Percentiles rank a stretch among this genome's conserved stretches.
Conservation (phyloP, 2,888 invertebrate genomes). For the Petrolisthes cinctipes region DNA sequence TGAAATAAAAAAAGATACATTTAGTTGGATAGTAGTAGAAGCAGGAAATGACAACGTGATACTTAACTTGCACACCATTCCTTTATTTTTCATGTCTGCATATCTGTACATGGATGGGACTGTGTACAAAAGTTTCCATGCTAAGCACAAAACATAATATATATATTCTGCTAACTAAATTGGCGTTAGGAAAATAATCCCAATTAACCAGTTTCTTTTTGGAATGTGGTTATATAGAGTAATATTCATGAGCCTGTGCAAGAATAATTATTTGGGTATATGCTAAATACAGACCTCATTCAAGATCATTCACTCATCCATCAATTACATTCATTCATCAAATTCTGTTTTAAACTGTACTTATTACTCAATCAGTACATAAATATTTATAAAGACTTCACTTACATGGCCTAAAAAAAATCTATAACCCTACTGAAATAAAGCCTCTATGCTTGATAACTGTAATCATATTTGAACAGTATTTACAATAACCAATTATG, state of each 20-base stretch:
- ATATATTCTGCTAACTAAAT: slow-evolving; percentile 49
- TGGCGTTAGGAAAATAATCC: slow-evolving; percentile 41
- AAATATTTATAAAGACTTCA: slow-evolving; percentile 57
- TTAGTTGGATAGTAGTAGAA: slow-evolving; percentile 2
- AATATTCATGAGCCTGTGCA: slow-evolving; percentile 54
- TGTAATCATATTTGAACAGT: slow-evolving; percentile 49
- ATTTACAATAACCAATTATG: slow-evolving; percentile 56
- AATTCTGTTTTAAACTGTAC: slow-evolving; percentile 27
- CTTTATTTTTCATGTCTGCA: slow-evolving; percentile 57
- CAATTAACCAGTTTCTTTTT: slow-evolving; percentile 49
- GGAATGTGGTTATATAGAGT: slow-evolving; percentile 61
- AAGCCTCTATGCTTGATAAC: slow-evolving; percentile 47
- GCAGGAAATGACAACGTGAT: slow-evolving; percentile 49
- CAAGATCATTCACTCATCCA: slow-evolving; percentile 46
- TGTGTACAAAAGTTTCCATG: slow-evolving; percentile 59
- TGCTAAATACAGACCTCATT: slow-evolving; percentile 30
- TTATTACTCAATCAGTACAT: slow-evolving; percentile 14
- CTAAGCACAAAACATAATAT: slow-evolving; percentile 48
- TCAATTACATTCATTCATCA: slow-evolving; percentile 32
- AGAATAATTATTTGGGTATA: slow-evolving; percentile 52
- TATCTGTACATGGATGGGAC: slow-evolving; percentile 62
- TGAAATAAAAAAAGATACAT: background rate
- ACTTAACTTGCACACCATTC: slow-evolving; percentile 58
- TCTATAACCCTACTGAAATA: slow-evolving; percentile 50
- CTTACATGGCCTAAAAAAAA: slow-evolving; percentile 55